These are phyloP conservation scores for Pristionchus maxplancki DNA, from an alignment of 2,888 invertebrate genomes.

Conservation along the genomic window DNA sequence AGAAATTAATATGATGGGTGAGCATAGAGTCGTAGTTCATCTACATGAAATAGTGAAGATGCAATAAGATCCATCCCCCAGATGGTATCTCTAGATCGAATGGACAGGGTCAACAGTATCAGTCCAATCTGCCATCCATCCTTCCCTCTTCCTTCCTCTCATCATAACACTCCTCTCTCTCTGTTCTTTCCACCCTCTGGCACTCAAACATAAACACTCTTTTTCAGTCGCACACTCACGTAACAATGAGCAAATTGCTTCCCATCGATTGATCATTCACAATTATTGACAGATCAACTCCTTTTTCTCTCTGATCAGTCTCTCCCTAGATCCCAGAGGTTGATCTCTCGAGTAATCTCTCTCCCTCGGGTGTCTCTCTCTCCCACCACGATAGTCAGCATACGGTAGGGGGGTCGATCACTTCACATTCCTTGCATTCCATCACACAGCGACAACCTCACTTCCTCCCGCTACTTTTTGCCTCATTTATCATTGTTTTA, in stretches of 20 bases:
- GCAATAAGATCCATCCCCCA: not conserved
- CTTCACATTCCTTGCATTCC: constrained; percentile 42
- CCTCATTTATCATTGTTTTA: not conserved
- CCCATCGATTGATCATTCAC: not conserved
- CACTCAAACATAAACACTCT: not conserved
- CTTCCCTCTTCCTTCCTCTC: constrained; percentile 10
- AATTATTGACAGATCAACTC: not conserved
- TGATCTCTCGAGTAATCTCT: not conserved
- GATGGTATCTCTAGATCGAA: not conserved
- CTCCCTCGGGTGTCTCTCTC: not conserved
- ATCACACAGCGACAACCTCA: not conserved
- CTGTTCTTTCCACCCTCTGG: not conserved
- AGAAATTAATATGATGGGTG: too few species aligned
- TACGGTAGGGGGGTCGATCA: constrained; percentile 11
- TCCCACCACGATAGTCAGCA: constrained; percentile 26
- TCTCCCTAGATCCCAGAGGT: not conserved
- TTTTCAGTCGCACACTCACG: not conserved
- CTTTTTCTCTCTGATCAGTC: not conserved
- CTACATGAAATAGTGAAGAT: not conserved
- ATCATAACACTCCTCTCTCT: not conserved
- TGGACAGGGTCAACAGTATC: not conserved
- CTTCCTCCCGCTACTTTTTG: not conserved
- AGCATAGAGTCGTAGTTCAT: too few species aligned
- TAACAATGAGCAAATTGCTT: not conserved
- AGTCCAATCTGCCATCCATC: not conserved